phyloP scores from a whole-genome alignment of 2,888 invertebrate genomes.

The Crioceris asparagi region DNA sequence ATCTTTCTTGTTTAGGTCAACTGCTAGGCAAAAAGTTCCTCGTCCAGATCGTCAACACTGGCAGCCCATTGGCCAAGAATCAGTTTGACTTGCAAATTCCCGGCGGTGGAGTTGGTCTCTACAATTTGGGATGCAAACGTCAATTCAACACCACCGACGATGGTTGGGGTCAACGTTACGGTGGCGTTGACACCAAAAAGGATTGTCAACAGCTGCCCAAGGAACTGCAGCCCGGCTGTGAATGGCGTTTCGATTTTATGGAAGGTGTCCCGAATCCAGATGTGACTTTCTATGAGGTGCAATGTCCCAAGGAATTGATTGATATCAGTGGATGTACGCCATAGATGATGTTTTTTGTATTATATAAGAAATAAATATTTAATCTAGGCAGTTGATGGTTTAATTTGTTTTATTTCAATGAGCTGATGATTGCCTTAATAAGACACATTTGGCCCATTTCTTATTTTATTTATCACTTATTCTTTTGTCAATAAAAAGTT shows the following conservation, averaged over 20 bases:
- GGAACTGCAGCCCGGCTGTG: constrained; percentile 8
- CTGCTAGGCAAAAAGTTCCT: constrained; percentile 14
- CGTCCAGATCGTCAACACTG: constrained; percentile 17
- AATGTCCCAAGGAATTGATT: constrained; percentile 8
- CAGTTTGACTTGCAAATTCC: constrained; percentile 21
- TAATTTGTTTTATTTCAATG: neutral
- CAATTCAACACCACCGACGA: constrained; percentile 18
- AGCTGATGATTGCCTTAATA: neutral
- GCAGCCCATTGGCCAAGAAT: constrained; percentile 14
- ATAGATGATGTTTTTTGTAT: neutral
- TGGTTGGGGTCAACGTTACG: constrained; percentile 17
- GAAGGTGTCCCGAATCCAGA: constrained; percentile 10
- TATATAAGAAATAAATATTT: no score
- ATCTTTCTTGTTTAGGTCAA: constrained; percentile 12
- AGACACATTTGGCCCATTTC: no score
- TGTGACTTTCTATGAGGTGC: constrained; percentile 10
- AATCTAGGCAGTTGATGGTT: no score
- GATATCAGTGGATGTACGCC: constrained; percentile 6
- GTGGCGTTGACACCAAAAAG: constrained; percentile 10
- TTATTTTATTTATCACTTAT: no score
- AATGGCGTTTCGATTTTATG: constrained; percentile 10
- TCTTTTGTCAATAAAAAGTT: no score
- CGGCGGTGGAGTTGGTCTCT: constrained; percentile 20
- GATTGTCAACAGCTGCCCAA: constrained; percentile 10
- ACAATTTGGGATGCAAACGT: constrained; percentile 13